phyloP scores from a whole-genome alignment of 1,140 invertebrate species.

The Drosophila pachea region DNA sequence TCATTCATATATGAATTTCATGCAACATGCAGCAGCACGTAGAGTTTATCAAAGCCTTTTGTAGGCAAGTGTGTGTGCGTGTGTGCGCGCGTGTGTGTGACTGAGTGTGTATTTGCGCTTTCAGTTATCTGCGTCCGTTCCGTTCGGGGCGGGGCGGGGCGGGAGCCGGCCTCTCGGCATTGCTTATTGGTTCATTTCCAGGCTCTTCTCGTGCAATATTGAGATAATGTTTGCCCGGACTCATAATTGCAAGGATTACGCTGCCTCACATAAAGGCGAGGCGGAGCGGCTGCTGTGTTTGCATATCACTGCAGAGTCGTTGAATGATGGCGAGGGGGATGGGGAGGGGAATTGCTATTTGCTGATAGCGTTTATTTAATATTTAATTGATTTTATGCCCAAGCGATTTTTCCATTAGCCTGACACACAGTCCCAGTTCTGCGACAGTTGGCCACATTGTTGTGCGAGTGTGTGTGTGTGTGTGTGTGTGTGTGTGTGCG shows the following conservation, averaged over 20 bases:
- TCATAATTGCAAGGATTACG: conserved; percentile 71
- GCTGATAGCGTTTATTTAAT: conserved; percentile 73
- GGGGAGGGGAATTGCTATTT: conserved; percentile 62
- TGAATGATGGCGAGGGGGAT: neutral
- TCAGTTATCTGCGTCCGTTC: conserved; percentile 39
- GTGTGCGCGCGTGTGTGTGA: neutral
- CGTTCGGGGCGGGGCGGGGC: neutral
- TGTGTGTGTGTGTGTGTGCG: conserved; percentile 22
- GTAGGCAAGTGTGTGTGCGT: neutral
- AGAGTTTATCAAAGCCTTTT: conserved; percentile 11
- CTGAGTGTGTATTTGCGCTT: conserved; percentile 13
- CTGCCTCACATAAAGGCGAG: conserved; percentile 55
- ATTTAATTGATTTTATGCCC: conserved; percentile 70
- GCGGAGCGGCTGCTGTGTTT: conserved; percentile 45
- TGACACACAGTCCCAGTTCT: conserved; percentile 34
- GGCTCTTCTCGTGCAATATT: conserved; percentile 60
- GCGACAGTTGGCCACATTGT: conserved; percentile 3
- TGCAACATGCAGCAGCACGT: conserved; percentile 42
- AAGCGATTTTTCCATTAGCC: conserved; percentile 52
- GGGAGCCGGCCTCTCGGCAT: conserved; percentile 5
- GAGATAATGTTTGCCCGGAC: conserved; percentile 62
- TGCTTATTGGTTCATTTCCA: conserved; percentile 65
- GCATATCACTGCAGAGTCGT: conserved; percentile 53
- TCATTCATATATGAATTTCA: conserved; percentile 44
- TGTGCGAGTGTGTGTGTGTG: conserved; percentile 2